These are phyloP conservation scores for Phrynocephalus versicolor DNA, from an alignment of 2,113 vertebrate species.

Conservation along the genomic window DNA sequence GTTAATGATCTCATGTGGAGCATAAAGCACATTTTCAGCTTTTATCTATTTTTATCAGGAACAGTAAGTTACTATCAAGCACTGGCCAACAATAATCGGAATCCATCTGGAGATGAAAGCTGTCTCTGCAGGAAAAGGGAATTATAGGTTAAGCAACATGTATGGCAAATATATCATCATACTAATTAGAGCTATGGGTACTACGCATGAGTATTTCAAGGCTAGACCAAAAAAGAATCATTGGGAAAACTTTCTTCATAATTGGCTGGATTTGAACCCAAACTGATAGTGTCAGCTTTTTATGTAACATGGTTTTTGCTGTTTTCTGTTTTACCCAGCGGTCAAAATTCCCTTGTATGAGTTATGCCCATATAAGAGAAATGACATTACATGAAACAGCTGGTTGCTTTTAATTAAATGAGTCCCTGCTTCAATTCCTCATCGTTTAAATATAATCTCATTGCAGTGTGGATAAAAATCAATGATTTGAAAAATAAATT, in stretches of 20 bases:
- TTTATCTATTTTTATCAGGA: slow-evolving; percentile 34
- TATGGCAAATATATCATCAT: not conserved
- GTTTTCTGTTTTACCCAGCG: not conserved
- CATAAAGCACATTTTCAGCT: not conserved
- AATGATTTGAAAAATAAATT: no score
- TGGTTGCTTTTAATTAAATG: no score
- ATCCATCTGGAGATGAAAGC: slow-evolving; percentile 4
- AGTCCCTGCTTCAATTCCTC: no score
- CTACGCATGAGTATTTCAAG: not conserved
- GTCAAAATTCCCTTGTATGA: no score
- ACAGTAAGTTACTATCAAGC: not conserved
- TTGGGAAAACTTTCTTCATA: not conserved
- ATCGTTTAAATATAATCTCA: no score
- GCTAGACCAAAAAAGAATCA: not conserved
- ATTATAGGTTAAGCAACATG: not conserved
- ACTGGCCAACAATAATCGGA: not conserved
- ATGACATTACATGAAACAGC: no score
- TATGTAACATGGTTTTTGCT: not conserved
- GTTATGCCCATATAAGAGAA: no score
- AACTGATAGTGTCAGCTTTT: not conserved
- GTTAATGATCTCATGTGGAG: slow-evolving; percentile 17
- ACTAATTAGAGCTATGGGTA: not conserved
- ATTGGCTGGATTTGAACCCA: not conserved
- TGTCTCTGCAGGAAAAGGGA: not conserved
- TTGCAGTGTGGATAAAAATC: no score